Conservation (phyloP, 2,797 vertebrate species). For the Neomorphus geoffroyi region DNA sequence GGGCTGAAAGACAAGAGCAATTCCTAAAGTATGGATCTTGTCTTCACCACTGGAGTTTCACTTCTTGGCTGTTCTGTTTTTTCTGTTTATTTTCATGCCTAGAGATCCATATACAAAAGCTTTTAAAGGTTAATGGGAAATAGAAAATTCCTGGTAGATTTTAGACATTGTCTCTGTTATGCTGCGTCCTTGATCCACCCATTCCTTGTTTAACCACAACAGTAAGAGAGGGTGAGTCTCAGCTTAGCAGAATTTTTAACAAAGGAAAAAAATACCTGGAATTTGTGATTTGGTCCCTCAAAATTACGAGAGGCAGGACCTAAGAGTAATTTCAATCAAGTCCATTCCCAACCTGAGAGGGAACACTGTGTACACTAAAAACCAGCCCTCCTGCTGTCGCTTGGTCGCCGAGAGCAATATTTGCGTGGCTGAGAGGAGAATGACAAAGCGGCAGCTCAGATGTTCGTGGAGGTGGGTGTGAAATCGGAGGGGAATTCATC, state of each 20-base stretch:
- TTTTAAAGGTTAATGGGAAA: background rate
- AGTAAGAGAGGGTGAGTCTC: fast-evolving
- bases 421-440: background rate
- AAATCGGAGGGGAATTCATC: background rate
- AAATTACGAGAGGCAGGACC: background rate
- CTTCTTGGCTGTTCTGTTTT: background rate
- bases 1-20: background rate
- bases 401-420: background rate
- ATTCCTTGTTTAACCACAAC: background rate
- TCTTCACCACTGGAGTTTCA: background rate
- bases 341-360: background rate
- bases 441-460: background rate
- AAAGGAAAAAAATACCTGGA: background rate
- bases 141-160: background rate
- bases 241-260: background rate
- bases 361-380: background rate
- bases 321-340: background rate
- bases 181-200: background rate
- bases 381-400: background rate
- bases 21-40: background rate
- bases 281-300: background rate
- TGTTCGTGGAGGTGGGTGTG: background rate
- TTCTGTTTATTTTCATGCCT: background rate
- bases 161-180: background rate
- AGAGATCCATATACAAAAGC: background rate